Conservation (phyloP, 2,888 invertebrate genomes). For the Priocnemis perturbator region DNA sequence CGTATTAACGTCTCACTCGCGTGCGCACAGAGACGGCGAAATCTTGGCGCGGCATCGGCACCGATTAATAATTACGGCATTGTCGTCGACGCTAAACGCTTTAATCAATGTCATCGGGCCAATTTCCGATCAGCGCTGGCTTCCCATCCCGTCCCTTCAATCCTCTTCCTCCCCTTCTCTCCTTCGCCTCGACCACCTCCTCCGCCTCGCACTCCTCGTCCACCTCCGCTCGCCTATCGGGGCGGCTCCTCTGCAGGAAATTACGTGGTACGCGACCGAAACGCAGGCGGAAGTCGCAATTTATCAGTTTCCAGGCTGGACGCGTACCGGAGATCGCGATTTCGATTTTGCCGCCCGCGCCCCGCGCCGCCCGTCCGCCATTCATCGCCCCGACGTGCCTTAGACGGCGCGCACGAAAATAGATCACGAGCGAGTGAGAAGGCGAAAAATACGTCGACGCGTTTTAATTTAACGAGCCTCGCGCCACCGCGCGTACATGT, state of each 20-base stretch:
- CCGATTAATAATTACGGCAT: conserved; percentile 74
- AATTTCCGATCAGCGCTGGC: conserved; percentile 73
- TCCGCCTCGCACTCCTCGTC: conserved; percentile 38
- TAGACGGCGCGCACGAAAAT: conserved; percentile 37
- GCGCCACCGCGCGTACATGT: not conserved
- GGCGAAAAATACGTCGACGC: too few species aligned
- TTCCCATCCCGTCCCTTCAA: conserved; percentile 51
- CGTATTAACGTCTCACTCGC: not conserved
- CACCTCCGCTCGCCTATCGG: conserved; percentile 52
- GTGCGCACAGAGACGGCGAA: conserved; percentile 32
- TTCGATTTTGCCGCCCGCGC: conserved; percentile 40
- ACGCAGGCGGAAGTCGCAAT: conserved; percentile 73
- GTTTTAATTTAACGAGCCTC: not conserved
- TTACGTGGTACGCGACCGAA: conserved; percentile 71
- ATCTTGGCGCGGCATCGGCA: conserved; percentile 56
- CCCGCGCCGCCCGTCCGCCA: conserved; percentile 14
- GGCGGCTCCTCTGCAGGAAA: conserved; percentile 71
- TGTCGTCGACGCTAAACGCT: conserved; percentile 70
- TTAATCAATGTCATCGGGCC: conserved; percentile 76
- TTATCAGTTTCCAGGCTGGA: conserved; percentile 71
- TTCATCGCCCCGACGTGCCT: conserved; percentile 28
- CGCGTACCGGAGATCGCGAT: conserved; percentile 53
- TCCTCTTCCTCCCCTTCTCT: conserved; percentile 47
- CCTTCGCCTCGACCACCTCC: conserved; percentile 48
- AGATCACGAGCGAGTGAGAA: conserved; percentile 27